Conservation (phyloP, 2,113 vertebrate species). For the Microcebus jonahi region DNA sequence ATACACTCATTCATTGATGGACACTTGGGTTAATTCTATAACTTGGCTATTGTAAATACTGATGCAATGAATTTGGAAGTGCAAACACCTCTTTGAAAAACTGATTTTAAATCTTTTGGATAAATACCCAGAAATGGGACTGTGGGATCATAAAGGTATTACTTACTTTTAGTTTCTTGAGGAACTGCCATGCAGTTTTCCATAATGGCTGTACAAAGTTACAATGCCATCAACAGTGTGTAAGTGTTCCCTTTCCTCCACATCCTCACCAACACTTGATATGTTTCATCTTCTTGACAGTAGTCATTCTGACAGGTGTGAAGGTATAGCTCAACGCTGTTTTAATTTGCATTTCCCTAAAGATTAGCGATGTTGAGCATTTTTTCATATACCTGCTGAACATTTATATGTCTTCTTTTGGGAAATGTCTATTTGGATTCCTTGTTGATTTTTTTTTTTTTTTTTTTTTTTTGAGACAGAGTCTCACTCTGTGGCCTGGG, state of each 20-base stretch:
- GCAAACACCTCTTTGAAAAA: background rate
- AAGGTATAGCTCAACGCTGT: background rate
- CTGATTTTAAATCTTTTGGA: background rate
- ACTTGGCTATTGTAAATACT: background rate
- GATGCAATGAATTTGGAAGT: background rate
- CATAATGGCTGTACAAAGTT: background rate
- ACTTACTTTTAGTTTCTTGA: background rate
- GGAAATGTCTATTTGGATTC: background rate
- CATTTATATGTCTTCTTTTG: background rate
- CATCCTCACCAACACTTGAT: background rate
- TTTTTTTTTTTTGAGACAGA: background rate
- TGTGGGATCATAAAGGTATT: background rate
- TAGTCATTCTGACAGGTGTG: background rate
- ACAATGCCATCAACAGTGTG: background rate
- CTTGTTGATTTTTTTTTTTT: background rate
- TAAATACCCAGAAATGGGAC: background rate
- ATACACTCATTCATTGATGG: background rate
- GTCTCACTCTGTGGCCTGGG: no score
- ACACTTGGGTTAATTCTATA: background rate
- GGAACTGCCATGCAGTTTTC: background rate
- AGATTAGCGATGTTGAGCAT: background rate
- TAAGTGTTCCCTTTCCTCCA: background rate
- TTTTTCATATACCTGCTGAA: background rate
- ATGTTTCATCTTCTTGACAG: background rate
- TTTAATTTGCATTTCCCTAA: background rate